phyloP scores from a whole-genome alignment of 2,888 invertebrate genomes.

The Aricia artaxerxes region DNA sequence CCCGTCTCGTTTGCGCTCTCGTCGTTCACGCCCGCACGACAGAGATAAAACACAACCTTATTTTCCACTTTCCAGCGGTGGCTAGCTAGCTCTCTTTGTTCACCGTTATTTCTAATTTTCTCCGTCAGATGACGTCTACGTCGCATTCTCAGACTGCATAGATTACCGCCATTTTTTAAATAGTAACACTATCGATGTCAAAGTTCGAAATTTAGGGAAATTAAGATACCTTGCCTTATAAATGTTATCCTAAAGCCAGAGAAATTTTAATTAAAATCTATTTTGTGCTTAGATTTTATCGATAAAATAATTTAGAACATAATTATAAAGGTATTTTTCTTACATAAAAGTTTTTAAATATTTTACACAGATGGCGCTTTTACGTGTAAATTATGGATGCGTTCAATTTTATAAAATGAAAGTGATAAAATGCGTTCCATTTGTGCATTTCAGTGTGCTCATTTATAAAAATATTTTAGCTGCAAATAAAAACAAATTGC shows the following conservation, averaged over 20 bases:
- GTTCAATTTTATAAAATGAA: slow-evolving; percentile 29
- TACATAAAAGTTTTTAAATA: background rate
- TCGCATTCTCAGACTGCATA: slow-evolving; percentile 28
- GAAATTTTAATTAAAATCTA: background rate
- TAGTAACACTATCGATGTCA: slow-evolving; percentile 24
- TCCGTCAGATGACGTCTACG: slow-evolving; percentile 58
- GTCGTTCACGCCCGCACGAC: slow-evolving; percentile 49
- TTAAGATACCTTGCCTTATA: background rate
- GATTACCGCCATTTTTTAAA: slow-evolving; percentile 46
- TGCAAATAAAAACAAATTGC: no score
- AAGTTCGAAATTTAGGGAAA: background rate
- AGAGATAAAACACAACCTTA: slow-evolving; percentile 75
- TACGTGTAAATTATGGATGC: slow-evolving; percentile 14
- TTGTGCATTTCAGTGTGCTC: background rate
- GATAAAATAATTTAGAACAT: background rate
- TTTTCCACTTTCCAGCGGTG: slow-evolving; percentile 62
- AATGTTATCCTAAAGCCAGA: background rate
- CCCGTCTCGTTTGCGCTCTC: slow-evolving; percentile 62
- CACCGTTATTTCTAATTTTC: slow-evolving; percentile 52
- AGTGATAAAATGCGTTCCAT: slow-evolving; percentile 30
- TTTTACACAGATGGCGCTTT: slow-evolving; percentile 36
- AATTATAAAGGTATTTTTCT: background rate
- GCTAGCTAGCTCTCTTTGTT: slow-evolving; percentile 78
- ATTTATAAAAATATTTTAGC: background rate
- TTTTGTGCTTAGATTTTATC: background rate